Evolutionary conservation across 2,797 vertebrate genomes (phyloP).

Genomic region (Euphonia xanthogaster): DNA sequence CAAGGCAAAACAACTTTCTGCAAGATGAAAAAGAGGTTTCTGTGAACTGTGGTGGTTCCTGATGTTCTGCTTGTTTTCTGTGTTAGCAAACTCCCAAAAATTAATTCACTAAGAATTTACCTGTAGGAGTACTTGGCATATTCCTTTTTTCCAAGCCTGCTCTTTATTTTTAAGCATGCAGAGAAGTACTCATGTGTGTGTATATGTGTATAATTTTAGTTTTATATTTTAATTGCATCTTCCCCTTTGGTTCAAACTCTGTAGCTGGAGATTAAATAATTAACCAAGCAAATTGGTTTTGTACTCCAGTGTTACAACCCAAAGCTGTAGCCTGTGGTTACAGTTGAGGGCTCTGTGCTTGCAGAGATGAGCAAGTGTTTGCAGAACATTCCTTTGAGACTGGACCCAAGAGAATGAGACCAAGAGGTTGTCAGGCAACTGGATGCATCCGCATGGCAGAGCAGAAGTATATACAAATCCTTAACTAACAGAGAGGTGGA

Average conservation of each 20-base stretch:
- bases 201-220: background rate
- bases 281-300: background rate
- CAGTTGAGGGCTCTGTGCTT: background rate
- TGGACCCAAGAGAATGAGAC: background rate
- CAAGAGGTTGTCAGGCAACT: background rate
- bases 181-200: background rate
- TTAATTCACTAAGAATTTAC: conserved; percentile 27
- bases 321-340: background rate
- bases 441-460: background rate
- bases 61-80: background rate
- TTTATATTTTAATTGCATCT: conserved; percentile 9
- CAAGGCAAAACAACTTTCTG: background rate
- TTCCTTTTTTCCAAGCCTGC: background rate
- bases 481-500: background rate
- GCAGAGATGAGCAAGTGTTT: background rate
- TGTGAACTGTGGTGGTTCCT: background rate
- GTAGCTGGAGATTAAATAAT: background rate
- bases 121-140: conserved; percentile 12
- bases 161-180: background rate
- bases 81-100: conserved; percentile 27
- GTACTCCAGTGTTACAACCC: background rate
- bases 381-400: background rate
- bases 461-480: background rate
- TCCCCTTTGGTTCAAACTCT: background rate
- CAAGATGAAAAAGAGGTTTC: background rate